Base-by-base conservation (phyloP, 1,140 invertebrate genomes). In the Pomacea maculata region DNA sequence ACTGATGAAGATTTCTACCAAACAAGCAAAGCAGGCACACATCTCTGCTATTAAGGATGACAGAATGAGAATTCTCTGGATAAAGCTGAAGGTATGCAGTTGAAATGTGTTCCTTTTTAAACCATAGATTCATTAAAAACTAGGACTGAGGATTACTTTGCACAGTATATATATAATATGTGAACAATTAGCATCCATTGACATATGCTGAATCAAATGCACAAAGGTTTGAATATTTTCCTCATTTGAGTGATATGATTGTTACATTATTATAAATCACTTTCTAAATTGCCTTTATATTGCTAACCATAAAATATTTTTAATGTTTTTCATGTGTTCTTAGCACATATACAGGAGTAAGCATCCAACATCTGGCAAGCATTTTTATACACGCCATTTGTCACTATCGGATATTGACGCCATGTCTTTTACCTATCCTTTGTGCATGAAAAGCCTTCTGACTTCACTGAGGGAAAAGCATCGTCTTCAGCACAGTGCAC, bases 371-470 rank as follows among this genome's bases (percentile, higher is more conserved):
- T 9, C 25, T 45, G 63, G 52, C 9, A 45, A 21, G 17, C 5
- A 34, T 52, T 15, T n/a, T n/a, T n/a, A 63, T 17, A 52, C 65
- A 54, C 55, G n/a, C 19, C 71, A 75, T 45, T 34, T 86, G 65
- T 79, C 74, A 72, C 78, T 82, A 76, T 75, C 82, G 7, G 45
- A 80, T 11, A 80, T 85, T 54, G 68, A 84, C 45, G 54, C 63
- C n/a, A 75, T 82, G 73, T 77, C 55, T 9, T 54, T 57, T 19
- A 68, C 71, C 34, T 88, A 85, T 71, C 87, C 86, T n/a, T 85
- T 84, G 1, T 88, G 87, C 70, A 88, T 88, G 87, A 29, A 15
- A 1, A 74, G 82, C 25, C 72, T 85, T 9, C 78, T 85, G 70
- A 68, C 75, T 57, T 34, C 61, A 10, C 80, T 88, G 17, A 55